Base-by-base conservation (phyloP, 30 jellyfish, hydroid and myxozoan genomes). In the Hydractinia symbiolongicarpus region DNA sequence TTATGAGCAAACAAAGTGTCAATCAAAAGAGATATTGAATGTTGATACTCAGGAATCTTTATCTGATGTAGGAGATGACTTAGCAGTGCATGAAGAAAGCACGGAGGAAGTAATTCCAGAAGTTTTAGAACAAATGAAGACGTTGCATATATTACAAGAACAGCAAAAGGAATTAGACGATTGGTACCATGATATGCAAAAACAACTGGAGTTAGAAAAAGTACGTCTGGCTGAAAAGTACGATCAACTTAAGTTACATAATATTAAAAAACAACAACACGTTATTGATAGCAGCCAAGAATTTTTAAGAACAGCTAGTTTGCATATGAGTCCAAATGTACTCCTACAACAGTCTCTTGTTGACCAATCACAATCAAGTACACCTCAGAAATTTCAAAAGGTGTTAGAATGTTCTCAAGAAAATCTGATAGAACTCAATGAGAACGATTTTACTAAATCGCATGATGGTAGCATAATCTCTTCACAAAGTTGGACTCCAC, bases 71-170 rank as follows among this genome's bases (percentile, higher is more conserved):
- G 44, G 44, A 30, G 44, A 30, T 30, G 44, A 30, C 44, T 30
- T 30, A 2, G 44, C 44, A 30, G 44, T 30, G 44, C 44, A 30
- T 30, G 44, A 30, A 30, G 44, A 30, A 30, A 30, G 44, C 44
- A 30, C 44, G 7, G 83, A 50, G 13, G 74, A 64, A 64, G 51
- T 64, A 64, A 51, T 51, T 6, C 83, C 83, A 1, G 83, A 74
- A 55, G 83, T 74, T 19, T 15, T 74, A 5, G 83, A 74, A 67
- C 83, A 74, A 74, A 74, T 74, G 83, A 55, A 74, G 54, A 30
- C 72, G 51, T 74, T 74, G 30, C 83, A 74, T 50, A 5, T 74
- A 58, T 55, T 74, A 50, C 66, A 50, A 74, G 83, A 74, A 74
- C 61, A 74, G 66, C 83, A 74, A 74, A 74, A 74, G 20, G 83